Base-by-base conservation (phyloP, 1,140 invertebrate genomes). In the Brachystomella parvula region DNA sequence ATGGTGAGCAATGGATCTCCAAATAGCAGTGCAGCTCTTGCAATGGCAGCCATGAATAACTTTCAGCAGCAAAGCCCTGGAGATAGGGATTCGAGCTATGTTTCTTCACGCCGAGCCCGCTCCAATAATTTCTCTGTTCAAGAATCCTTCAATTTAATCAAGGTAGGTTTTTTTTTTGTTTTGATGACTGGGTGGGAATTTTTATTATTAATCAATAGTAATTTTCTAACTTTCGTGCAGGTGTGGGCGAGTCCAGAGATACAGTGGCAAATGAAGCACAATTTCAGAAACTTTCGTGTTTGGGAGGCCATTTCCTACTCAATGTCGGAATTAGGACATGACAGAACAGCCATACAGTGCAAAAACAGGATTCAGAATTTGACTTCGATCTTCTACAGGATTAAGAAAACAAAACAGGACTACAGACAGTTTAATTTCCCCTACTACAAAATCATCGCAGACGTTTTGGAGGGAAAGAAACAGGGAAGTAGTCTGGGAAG, bases 191-290 rank as follows among this genome's bases (percentile, higher is more conserved):
- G 19, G 35, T 39, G 35, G 35, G 6, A 19, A 39, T 9, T 39
- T 39, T 19, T 9, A 39, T 39, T 39, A 39, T 6, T 39, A 9
- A 19, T 39, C 19, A n/a, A n/a, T n/a, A n/a, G n/a, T n/a, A n/a
- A n/a, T n/a, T n/a, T n/a, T n/a, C n/a, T n/a, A n/a, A n/a, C n/a
- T n/a, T n/a, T n/a, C n/a, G n/a, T 39, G 6, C 24, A 53, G 49
- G 70, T 73, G n/a, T 73, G 71, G 71, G 71, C 71, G n/a, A 68
- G 66, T 58, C 68, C 71, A 12, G 71, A 73, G 28, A 73, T 73
- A 64, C 71, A 73, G 53, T 73, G 69, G 68, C 66, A 73, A 21
- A 71, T 73, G 66, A 73, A 71, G 39, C 70, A 71, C 47, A 69
- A 68, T 63, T 68, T 70, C 39, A 31, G 71, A 64, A 73, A 73